Evolutionary conservation across 1,140 invertebrate genomes (phyloP).

Genomic region (Rhagoletis zephyria): DNA sequence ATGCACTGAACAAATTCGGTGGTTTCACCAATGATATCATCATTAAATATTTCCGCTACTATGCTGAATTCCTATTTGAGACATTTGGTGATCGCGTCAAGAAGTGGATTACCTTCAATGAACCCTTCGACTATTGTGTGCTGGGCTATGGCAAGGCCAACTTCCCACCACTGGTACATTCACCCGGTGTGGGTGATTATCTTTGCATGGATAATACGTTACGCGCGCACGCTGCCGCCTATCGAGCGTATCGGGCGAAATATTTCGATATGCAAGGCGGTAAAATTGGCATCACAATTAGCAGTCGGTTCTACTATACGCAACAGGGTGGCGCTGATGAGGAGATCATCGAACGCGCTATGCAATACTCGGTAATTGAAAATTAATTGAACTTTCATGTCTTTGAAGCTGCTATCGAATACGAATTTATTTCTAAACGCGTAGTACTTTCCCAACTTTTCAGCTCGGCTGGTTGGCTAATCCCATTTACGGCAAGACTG

Average conservation of each 20-base stretch:
- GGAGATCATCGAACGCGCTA: constrained; percentile 74
- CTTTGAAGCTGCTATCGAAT: not conserved
- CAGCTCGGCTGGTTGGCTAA: constrained; percentile 79
- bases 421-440: not conserved
- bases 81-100: constrained; percentile 74
- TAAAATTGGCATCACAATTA: constrained; percentile 75
- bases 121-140: constrained; percentile 72
- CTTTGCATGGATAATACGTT: constrained; percentile 75
- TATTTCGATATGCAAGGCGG: constrained; percentile 70
- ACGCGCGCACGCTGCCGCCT: constrained; percentile 76
- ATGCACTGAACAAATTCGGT: constrained; percentile 76
- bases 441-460: constrained; percentile 57
- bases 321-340: constrained; percentile 60
- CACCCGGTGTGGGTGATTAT: constrained; percentile 74
- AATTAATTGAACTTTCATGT: not conserved
- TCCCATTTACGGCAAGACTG: constrained; percentile 76
- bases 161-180: constrained; percentile 71
- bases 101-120: constrained; percentile 74
- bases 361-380: constrained; percentile 74
- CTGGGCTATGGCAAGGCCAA: constrained; percentile 69
- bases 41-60: constrained; percentile 76
- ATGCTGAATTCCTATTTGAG: constrained; percentile 74
- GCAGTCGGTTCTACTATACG: constrained; percentile 75
- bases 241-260: constrained; percentile 71
- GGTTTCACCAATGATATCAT: constrained; percentile 76